A percentile compares a stretch with the other conserved stretches of the same genome.
Evolutionary conservation across 2,797 vertebrate genomes (phyloP).

Genomic region (Orestias chungarensis): DNA sequence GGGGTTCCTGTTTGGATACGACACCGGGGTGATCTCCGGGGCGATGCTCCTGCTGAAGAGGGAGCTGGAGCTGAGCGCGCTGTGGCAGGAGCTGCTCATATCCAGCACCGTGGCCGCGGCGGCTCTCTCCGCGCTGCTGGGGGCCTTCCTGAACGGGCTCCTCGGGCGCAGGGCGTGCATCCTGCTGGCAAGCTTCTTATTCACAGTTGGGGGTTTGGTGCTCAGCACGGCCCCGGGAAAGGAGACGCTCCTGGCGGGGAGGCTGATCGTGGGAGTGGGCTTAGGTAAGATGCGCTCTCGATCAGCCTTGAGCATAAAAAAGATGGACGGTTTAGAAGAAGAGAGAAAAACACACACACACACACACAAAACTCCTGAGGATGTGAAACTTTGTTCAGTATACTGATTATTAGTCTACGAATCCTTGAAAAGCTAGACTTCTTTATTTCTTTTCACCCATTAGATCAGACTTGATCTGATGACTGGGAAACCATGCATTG

Average conservation of each 20-base stretch:
- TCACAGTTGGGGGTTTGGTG: slow-evolving; percentile 86
- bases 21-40: slow-evolving; percentile 96
- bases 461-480: no score
- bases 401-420: background rate
- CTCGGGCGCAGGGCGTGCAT: slow-evolving; percentile 91
- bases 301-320: background rate
- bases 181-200: slow-evolving; percentile 90
- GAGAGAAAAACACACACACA: no score
- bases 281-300: slow-evolving; percentile 85
- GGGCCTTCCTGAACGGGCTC: slow-evolving; percentile 89
- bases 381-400: background rate
- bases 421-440: background rate
- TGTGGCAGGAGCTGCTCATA: slow-evolving; percentile 96
- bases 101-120: slow-evolving; percentile 93
- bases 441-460: no score
- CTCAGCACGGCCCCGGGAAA: slow-evolving; percentile 87
- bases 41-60: slow-evolving; percentile 93
- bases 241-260: slow-evolving; percentile 89
- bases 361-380: background rate
- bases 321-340: background rate
- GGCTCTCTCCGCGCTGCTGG: slow-evolving; percentile 89
- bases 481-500: background rate
- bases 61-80: slow-evolving; percentile 88
- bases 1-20: slow-evolving; percentile 96
- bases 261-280: slow-evolving; percentile 91